Evolutionary conservation across 2,113 vertebrate genomes (phyloP).

Genomic region (Vidua chalybeata): DNA sequence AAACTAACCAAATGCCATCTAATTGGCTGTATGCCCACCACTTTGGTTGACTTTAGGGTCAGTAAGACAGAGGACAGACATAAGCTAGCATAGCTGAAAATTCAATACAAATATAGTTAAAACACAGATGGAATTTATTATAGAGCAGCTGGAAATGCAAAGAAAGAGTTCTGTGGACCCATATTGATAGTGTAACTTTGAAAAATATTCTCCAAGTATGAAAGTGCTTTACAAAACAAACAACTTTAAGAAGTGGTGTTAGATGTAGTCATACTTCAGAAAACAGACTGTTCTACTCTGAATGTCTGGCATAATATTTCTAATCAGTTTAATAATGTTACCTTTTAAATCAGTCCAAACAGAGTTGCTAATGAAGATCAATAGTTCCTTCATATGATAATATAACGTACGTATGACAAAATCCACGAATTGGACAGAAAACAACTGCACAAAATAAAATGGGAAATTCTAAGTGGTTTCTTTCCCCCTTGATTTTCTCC

Average conservation of each 20-base stretch:
- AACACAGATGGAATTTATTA: conserved; percentile 13
- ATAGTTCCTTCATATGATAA: not conserved
- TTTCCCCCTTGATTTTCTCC: not conserved
- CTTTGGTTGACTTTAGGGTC: conserved; percentile 25
- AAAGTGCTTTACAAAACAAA: not conserved
- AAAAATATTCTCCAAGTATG: not conserved
- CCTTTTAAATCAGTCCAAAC: not conserved
- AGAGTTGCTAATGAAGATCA: not conserved
- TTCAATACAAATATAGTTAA: conserved; percentile 23
- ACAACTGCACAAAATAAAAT: not conserved
- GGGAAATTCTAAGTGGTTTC: not conserved
- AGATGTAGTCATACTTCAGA: not conserved
- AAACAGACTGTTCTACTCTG: not conserved
- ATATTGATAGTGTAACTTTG: not conserved
- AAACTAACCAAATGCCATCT: conserved; percentile 57
- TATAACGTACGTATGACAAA: not conserved
- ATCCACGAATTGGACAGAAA: not conserved
- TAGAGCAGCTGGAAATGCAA: conserved; percentile 6
- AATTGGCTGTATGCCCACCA: conserved; percentile 38
- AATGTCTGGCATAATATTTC: not conserved
- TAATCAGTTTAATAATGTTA: not conserved
- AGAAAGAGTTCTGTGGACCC: not conserved
- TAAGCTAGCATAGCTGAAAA: conserved; percentile 2
- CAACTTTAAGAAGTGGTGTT: not conserved
- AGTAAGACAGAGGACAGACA: conserved; percentile 27